A percentile compares a stretch with the other conserved stretches of the same genome.
Evolutionary conservation across 1,140 invertebrate species (phyloP).

Genomic region (Streblospio benedicti): DNA sequence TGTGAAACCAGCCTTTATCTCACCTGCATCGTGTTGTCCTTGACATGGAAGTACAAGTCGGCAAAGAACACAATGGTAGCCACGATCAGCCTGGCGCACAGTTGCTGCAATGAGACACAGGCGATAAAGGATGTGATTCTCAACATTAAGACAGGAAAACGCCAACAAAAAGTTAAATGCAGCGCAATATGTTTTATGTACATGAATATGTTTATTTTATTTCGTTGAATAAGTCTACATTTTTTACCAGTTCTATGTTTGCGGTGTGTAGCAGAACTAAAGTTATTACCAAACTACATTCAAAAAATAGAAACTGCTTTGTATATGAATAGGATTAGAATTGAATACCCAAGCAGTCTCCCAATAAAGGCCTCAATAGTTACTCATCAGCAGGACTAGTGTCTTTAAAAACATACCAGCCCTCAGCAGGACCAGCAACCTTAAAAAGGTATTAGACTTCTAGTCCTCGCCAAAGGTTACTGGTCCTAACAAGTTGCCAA

Average conservation of each 20-base stretch:
- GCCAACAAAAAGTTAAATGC: background rate
- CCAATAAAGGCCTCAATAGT: too few species aligned
- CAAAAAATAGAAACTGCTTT: too few species aligned
- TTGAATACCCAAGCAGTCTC: too few species aligned
- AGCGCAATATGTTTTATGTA: background rate
- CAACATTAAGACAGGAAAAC: background rate
- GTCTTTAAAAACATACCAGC: too few species aligned
- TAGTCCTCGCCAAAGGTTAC: too few species aligned
- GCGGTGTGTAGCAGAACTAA: background rate
- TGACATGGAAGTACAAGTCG: slow-evolving; percentile 49
- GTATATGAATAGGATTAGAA: too few species aligned
- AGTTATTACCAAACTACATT: background rate
- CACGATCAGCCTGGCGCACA: slow-evolving; percentile 43
- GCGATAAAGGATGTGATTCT: background rate
- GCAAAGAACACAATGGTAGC: slow-evolving; percentile 49
- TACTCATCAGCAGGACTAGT: too few species aligned
- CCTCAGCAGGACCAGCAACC: too few species aligned
- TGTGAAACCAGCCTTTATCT: too few species aligned
- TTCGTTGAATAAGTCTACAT: background rate
- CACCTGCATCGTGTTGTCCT: too few species aligned
- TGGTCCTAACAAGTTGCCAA: too few species aligned
- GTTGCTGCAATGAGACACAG: slow-evolving; percentile 39
- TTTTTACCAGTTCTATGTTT: background rate
- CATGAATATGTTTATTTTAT: background rate
- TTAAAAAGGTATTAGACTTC: too few species aligned